Conservation (phyloP, 2,888 invertebrate species). For the Danaus chrysippus region DNA sequence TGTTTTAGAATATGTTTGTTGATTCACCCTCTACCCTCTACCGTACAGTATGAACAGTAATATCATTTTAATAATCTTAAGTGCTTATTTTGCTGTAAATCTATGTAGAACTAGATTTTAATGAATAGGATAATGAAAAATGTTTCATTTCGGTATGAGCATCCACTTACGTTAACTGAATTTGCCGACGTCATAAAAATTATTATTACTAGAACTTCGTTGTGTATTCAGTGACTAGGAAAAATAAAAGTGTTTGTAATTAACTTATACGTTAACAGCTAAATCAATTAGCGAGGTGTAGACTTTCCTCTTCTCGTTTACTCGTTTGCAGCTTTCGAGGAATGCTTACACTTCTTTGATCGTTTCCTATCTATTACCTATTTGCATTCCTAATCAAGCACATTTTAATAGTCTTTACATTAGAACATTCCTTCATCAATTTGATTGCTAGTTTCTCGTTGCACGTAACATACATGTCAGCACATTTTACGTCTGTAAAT, state of each 20-base stretch:
- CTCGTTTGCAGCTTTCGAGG: constrained; percentile 6
- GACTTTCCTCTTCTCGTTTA: constrained; percentile 21
- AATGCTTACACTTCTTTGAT: constrained; percentile 18
- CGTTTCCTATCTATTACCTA: constrained; percentile 24
- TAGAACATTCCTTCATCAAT: constrained; percentile 22
- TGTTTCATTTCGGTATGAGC: background rate
- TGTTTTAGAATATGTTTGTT: constrained; percentile 17
- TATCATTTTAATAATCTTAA: constrained; percentile 4
- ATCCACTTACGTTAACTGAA: background rate
- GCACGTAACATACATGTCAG: constrained; percentile 67
- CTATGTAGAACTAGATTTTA: constrained; percentile 2
- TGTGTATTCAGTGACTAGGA: no score
- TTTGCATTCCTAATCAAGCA: constrained; percentile 27
- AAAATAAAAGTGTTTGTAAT: no score
- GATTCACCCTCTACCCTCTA: background rate
- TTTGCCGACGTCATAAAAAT: no score
- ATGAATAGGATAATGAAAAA: constrained; percentile 1
- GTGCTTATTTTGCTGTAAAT: background rate
- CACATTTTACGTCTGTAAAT: constrained; percentile 79
- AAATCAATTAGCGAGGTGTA: constrained; percentile 30
- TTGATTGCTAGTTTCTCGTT: constrained; percentile 25
- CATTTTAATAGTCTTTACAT: constrained; percentile 28
- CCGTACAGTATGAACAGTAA: background rate
- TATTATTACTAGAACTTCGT: no score
- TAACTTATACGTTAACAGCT: constrained; percentile 2